Evolutionary conservation across 2,113 vertebrate species (phyloP).

Genomic region (Gymnocephalus cernua): DNA sequence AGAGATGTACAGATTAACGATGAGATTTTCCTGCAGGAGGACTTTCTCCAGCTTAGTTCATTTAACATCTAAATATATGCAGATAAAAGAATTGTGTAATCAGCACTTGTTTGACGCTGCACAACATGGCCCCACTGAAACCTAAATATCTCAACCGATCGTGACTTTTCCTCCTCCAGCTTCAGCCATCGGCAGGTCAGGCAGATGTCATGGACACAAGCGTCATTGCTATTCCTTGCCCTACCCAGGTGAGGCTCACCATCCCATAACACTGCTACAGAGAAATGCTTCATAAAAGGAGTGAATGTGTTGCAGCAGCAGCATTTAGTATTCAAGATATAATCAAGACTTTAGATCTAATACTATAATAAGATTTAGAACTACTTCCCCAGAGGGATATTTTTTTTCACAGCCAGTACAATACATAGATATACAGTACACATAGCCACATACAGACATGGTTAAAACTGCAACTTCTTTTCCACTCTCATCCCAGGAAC

Average conservation of each 20-base stretch:
- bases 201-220: conserved; percentile 39
- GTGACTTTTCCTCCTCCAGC: conserved; percentile 54
- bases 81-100: conserved; percentile 24
- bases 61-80: background rate
- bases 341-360: background rate
- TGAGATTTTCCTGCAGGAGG: background rate
- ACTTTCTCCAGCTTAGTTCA: conserved; percentile 11
- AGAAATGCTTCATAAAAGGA: background rate
- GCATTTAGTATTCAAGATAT: background rate
- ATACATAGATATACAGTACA: too few relatives aligned
- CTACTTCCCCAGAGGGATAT: too few relatives aligned
- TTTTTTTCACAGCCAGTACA: too few relatives aligned
- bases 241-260: conserved; percentile 69
- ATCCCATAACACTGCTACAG: background rate
- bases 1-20: conserved; percentile 58
- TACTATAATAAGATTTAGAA: background rate
- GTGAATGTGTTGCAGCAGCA: background rate
- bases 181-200: conserved; percentile 67
- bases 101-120: background rate
- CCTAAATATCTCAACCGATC: conserved; percentile 33
- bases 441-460: too few relatives aligned
- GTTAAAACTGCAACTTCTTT: background rate
- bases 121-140: background rate
- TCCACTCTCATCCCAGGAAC: conserved; percentile 56
- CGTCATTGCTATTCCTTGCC: conserved; percentile 63